These are phyloP conservation scores for Aurelia sp. DNA, from an alignment of 30 jellyfish, hydroid and myxozoan species.

Conservation along the genomic window DNA sequence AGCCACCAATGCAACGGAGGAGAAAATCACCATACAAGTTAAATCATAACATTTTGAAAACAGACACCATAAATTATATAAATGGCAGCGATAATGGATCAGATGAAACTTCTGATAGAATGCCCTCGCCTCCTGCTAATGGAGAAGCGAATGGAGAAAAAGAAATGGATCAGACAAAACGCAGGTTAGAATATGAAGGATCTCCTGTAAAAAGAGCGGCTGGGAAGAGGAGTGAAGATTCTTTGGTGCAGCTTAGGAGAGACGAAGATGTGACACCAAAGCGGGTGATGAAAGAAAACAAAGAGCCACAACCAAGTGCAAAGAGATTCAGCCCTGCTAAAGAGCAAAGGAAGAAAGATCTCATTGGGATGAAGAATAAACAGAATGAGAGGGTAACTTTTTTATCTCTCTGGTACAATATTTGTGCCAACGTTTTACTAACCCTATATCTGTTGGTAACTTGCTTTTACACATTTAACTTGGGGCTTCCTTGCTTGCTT, in stretches of 20 bases:
- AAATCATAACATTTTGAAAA: conserved; percentile 53
- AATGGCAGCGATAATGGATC: conserved; percentile 38
- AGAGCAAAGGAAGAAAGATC: conserved; percentile 64
- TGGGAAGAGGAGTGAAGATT: background rate
- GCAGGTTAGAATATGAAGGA: too few relatives aligned
- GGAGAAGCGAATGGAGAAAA: too few relatives aligned
- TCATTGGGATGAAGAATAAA: conserved; percentile 33
- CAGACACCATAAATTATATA: conserved; percentile 41
- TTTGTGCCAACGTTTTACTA: too few relatives aligned
- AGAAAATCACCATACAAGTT: conserved; percentile 44
- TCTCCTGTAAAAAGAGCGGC: conserved; percentile 2
- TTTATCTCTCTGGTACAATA: too few relatives aligned
- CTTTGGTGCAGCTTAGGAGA: background rate
- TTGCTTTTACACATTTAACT: too few relatives aligned
- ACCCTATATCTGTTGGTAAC: too few relatives aligned
- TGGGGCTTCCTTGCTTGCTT: too few relatives aligned
- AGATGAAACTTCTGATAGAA: background rate
- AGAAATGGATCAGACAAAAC: too few relatives aligned
- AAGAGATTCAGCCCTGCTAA: conserved; percentile 65
- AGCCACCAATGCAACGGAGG: conserved; percentile 81
- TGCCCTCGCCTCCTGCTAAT: background rate
- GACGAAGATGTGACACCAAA: too few relatives aligned
- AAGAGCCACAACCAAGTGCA: too few relatives aligned
- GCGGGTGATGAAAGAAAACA: too few relatives aligned
- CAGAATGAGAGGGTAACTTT: conserved; percentile 68